Percentiles rank a stretch among this genome's conserved stretches.
Evolutionary conservation across 2,888 invertebrate species (phyloP).

Genomic region (Mesorhabditis sp.): DNA sequence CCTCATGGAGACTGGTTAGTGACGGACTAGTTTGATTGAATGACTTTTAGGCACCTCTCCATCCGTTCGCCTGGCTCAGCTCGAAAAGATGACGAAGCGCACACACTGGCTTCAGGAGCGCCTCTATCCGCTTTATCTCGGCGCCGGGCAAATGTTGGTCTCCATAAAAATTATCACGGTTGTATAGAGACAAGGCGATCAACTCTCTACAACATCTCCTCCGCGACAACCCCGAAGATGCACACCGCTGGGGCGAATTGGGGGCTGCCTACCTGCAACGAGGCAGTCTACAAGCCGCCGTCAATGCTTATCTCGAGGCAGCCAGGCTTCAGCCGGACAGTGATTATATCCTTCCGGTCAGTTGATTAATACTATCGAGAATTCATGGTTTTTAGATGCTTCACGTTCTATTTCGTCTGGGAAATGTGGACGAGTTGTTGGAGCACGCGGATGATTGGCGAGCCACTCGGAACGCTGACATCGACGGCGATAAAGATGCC

Average conservation of each 20-base stretch:
- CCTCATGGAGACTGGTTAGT: not conserved
- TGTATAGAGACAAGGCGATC: not conserved
- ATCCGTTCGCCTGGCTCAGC: not conserved
- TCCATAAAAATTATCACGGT: not conserved
- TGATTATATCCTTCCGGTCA: slow-evolving; percentile 23
- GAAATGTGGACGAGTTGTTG: slow-evolving; percentile 25
- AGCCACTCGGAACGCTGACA: not conserved
- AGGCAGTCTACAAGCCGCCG: slow-evolving; percentile 26
- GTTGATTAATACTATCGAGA: not conserved
- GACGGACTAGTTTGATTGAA: not conserved
- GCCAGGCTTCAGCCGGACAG: slow-evolving; percentile 17
- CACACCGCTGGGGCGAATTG: slow-evolving; percentile 22
- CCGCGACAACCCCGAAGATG: slow-evolving; percentile 18
- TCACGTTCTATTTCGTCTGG: slow-evolving; percentile 23
- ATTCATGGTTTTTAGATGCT: slow-evolving; percentile 19
- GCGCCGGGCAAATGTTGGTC: not conserved
- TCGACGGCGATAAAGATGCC: slow-evolving; percentile 7
- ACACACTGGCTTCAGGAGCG: not conserved
- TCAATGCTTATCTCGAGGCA: slow-evolving; percentile 28
- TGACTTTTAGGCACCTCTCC: not conserved
- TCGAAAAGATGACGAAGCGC: not conserved
- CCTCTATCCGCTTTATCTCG: not conserved
- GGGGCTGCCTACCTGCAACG: slow-evolving; percentile 24
- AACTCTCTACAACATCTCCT: slow-evolving; percentile 15
- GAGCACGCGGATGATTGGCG: slow-evolving; percentile 16